These are phyloP conservation scores for Allobates femoralis DNA, from an alignment of 2,797 vertebrate species.

Conservation along the genomic window DNA sequence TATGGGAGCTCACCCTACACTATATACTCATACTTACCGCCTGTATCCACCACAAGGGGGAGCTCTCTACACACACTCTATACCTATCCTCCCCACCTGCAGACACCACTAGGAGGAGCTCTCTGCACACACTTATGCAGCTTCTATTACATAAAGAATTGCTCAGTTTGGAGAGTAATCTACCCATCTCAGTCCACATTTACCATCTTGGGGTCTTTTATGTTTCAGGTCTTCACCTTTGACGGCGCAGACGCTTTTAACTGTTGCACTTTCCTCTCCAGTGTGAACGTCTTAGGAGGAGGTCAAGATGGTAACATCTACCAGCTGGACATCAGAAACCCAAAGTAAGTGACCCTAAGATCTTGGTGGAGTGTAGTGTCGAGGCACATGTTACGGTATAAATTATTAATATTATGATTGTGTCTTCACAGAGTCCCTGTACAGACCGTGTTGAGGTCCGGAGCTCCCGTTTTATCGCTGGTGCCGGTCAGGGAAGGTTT, in stretches of 20 bases:
- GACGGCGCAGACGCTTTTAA: slow-evolving; percentile 79
- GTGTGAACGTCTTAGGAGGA: slow-evolving; percentile 75
- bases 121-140: neutral
- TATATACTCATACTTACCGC: too few species aligned
- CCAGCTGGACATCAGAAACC: slow-evolving; percentile 78
- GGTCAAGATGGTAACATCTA: slow-evolving; percentile 81
- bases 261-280: slow-evolving; percentile 79
- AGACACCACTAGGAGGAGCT: neutral
- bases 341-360: slow-evolving; percentile 68
- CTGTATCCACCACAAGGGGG: too few species aligned
- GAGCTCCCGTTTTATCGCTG: slow-evolving; percentile 77
- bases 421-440: slow-evolving; percentile 71
- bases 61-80: too few species aligned
- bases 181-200: too few species aligned
- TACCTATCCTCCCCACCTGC: too few species aligned
- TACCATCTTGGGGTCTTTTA: neutral
- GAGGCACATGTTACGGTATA: neutral
- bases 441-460: slow-evolving; percentile 75
- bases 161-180: too few species aligned
- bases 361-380: neutral
- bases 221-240: slow-evolving; percentile 76
- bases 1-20: too few species aligned
- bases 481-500: slow-evolving; percentile 75
- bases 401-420: neutral
- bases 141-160: neutral